Base-by-base conservation (phyloP, 2,113 vertebrate species). In the Lepus timidus region DNA sequence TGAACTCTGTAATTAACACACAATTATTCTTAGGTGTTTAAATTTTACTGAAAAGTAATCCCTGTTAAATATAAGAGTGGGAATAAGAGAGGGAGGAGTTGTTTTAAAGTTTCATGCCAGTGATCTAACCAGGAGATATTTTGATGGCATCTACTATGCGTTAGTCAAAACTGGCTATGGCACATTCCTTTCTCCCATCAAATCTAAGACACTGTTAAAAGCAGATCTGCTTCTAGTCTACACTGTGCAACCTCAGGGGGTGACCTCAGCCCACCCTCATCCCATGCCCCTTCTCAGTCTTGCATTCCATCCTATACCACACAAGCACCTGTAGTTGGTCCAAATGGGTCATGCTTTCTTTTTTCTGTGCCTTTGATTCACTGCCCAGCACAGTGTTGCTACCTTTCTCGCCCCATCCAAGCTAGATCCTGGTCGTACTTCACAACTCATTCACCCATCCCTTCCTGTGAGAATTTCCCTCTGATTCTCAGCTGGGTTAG, bases 241-340 rank as follows among this genome's bases (percentile, higher is more conserved):
- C 11, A 3, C 1, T 17, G 5, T 64, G 23, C 67, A 31, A 0
- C n/a, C 61, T 79, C 55, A 20, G 1, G 22, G 33, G 67, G 31
- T 25, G 22, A 78, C 22, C 4, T 65, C 4, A 51, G 22, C 4
- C 44, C 27, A 52, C 33, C 7, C n/a, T 58, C 2, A 0, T 17
- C 19, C 55, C 22, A 31, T 25, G 0, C 6, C 27, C 3, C 14
- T 29, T 23, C 29, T 31, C 36, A 5, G 16, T 9, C 36, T 67
- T 9, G 33, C 12, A 12, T 5, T 4, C 1, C 78, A 13, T 16
- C 17, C 68, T 33, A 1, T 44, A 49, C 25, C 33, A 51, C 13
- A 25, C 2, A 1, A 33, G 16, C 73, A 25, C 29, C 29, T 80
- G 27, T 4, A 22, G 4, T 0, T 33, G 14, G 4, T n/a, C 9